phyloP scores from a whole-genome alignment of 1,140 invertebrate species.

The Philopotamus ludificatus region DNA sequence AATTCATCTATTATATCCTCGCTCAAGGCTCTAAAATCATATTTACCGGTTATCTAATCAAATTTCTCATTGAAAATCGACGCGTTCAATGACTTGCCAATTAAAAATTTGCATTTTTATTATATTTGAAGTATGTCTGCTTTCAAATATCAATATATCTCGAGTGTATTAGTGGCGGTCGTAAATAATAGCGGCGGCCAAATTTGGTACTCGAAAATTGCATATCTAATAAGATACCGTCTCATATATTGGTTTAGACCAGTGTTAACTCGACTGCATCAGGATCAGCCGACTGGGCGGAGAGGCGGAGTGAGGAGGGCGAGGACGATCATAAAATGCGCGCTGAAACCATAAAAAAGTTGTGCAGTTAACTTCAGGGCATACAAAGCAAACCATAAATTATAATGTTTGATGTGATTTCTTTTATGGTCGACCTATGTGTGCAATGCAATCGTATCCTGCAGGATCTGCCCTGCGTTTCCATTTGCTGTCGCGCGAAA shows the following conservation, averaged over 20 bases:
- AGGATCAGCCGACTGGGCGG: background rate
- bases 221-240: background rate
- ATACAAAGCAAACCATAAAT: slow-evolving; percentile 43
- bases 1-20: too few species aligned
- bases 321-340: slow-evolving; percentile 34
- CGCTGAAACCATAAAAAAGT: slow-evolving; percentile 42
- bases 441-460: background rate
- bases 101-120: too few species aligned
- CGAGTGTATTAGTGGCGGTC: background rate
- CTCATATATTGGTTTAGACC: background rate
- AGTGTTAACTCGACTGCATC: background rate
- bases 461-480: background rate
- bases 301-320: slow-evolving; percentile 1
- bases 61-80: too few species aligned
- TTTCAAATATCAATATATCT: too few species aligned
- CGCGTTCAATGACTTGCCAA: too few species aligned
- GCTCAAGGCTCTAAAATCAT: too few species aligned
- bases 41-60: too few species aligned
- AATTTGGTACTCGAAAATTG: background rate
- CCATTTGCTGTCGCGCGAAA: background rate
- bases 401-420: slow-evolving; percentile 44
- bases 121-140: too few species aligned
- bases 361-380: slow-evolving; percentile 42
- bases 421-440: slow-evolving; percentile 33
- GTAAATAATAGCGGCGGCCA: background rate